Base-by-base conservation (phyloP, 1,140 invertebrate species). In the Drosophila serrata region DNA sequence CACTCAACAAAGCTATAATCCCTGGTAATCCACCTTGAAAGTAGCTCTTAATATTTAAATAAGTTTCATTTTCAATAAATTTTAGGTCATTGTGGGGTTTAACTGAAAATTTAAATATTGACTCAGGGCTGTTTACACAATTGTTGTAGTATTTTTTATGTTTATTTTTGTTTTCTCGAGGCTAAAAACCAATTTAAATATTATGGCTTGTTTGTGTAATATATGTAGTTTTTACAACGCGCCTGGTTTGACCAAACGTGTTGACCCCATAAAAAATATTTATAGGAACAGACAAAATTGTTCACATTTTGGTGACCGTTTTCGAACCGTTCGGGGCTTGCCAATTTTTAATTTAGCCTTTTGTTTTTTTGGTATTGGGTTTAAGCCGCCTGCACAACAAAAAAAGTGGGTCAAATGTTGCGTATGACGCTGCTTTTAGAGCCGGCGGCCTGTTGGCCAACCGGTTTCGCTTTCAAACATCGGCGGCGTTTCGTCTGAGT, bases 381-480 rank as follows among this genome's bases (percentile, higher is more conserved):
- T 39, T 31, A 59, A 48, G 39, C 46, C 65, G 65, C 63, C 65
- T 69, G 65, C 61, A 69, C 42, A 46, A 82, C 61, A 69, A 39
- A 46, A 82, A 82, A 86, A 82, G 82, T 87, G 63, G 82, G 82
- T 87, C 82, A 87, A 77, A 88, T 67, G 60, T 87, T 87, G 82
- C 82, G 82, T 87, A 87, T 82, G 76, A 73, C 75, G 79, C 45
- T 75, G 68, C 48, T 27, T 67, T 58, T 67, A 24, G 39, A 46
- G 53, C 60, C 46, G 45, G 57, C 64, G 35, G 74, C 62, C 9
- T 69, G 49, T 68, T 59, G 74, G 46, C 62, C 75, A 79, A 79
- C 75, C 76, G 79, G 80, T 75, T 82, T 82, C 77, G 61, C 39
- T 75, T 81, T 78, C 81, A 75, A 65, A 51, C 29, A 35, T 79